Conservation (phyloP, 2,888 invertebrate genomes). For the Trypoxylon attenuatum region DNA sequence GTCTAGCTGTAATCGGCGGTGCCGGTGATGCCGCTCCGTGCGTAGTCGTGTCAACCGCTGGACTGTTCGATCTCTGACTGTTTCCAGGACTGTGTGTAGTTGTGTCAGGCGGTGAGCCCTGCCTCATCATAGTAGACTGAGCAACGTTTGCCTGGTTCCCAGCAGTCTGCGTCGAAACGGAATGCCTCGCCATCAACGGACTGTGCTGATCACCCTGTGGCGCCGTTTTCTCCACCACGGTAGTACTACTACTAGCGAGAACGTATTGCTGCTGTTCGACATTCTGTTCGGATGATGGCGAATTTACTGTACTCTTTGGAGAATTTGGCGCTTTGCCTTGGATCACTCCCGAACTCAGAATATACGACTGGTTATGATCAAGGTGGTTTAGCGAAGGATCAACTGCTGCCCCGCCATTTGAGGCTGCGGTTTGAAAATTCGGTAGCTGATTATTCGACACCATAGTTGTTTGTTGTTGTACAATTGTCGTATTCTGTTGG, state of each 20-base stretch:
- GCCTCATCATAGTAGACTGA: constrained; percentile 72
- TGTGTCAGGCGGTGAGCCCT: constrained; percentile 86
- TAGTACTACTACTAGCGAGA: constrained; percentile 57
- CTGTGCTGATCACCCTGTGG: constrained; percentile 65
- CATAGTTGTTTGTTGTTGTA: constrained; percentile 87
- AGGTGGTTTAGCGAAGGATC: constrained; percentile 76
- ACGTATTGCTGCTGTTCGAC: constrained; percentile 70
- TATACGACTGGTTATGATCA: constrained; percentile 77
- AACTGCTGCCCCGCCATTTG: constrained; percentile 56
- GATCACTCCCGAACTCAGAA: constrained; percentile 68
- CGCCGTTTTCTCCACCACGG: constrained; percentile 61
- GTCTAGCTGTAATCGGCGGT: constrained; percentile 65
- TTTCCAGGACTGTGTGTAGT: constrained; percentile 86
- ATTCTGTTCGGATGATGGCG: constrained; percentile 67
- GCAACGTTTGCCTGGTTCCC: constrained; percentile 67
- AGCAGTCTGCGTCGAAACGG: constrained; percentile 86
- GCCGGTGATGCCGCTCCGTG: constrained; percentile 72
- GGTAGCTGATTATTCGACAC: constrained; percentile 81
- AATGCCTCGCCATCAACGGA: constrained; percentile 77
- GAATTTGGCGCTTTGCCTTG: constrained; percentile 65
- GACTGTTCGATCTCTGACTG: constrained; percentile 71
- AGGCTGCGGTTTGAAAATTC: constrained; percentile 68
- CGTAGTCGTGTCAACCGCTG: constrained; percentile 72
- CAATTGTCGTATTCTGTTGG: constrained; percentile 90
- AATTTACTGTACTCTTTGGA: constrained; percentile 64